phyloP scores from a whole-genome alignment of 2,797 vertebrate genomes.

The Macroramphosus scolopax region DNA sequence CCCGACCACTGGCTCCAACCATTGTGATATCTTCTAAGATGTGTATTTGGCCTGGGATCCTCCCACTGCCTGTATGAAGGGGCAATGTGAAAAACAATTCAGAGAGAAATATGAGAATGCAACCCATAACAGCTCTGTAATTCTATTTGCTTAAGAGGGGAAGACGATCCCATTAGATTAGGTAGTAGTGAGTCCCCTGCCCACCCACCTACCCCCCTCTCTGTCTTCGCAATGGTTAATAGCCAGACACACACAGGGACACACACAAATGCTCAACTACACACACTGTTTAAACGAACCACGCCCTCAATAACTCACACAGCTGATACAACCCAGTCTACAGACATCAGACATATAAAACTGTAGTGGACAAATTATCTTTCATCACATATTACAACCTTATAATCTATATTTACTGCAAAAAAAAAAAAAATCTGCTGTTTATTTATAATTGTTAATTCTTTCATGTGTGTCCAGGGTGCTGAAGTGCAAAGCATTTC shows the following conservation, averaged over 20 bases:
- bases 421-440: too few relatives aligned
- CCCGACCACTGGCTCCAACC: slow-evolving; percentile 38
- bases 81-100: slow-evolving; percentile 35
- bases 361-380: too few relatives aligned
- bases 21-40: slow-evolving; percentile 41
- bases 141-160: slow-evolving; percentile 66
- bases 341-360: too few relatives aligned
- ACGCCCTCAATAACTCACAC: slow-evolving; percentile 20
- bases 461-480: background rate
- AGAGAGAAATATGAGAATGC: slow-evolving; percentile 70
- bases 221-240: slow-evolving; percentile 45
- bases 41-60: slow-evolving; percentile 27
- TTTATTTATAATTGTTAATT: background rate
- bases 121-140: slow-evolving; percentile 67
- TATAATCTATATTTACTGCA: too few relatives aligned
- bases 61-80: slow-evolving; percentile 38
- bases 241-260: slow-evolving; percentile 44
- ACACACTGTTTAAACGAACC: slow-evolving; percentile 10
- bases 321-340: too few relatives aligned
- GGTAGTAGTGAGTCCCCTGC: slow-evolving; percentile 60
- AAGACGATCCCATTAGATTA: slow-evolving; percentile 69
- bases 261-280: background rate
- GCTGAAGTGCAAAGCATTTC: background rate
- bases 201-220: too few relatives aligned
- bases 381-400: too few relatives aligned